Conservation (phyloP, 2,113 vertebrate genomes). For the Peromyscus polionotus region DNA sequence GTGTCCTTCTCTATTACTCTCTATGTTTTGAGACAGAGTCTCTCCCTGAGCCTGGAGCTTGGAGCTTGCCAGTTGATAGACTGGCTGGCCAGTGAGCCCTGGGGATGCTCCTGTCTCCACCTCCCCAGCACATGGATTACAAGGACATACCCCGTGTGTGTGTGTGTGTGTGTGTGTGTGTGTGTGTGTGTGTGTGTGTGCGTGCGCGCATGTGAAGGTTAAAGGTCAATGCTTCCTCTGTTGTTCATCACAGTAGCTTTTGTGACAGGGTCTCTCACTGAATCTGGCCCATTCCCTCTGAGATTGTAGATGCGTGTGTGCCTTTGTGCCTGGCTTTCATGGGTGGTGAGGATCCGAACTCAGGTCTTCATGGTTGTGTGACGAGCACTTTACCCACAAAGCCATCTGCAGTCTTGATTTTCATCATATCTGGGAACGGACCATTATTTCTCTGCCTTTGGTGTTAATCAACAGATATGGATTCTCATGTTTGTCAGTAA, state of each 20-base stretch:
- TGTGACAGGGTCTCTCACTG: no score
- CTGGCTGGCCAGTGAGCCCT: neutral
- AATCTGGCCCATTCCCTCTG: neutral
- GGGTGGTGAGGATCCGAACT: neutral
- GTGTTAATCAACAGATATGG: neutral
- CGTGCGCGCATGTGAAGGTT: neutral
- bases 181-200: neutral
- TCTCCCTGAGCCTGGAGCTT: neutral
- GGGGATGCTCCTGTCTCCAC: neutral
- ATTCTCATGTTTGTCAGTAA: neutral
- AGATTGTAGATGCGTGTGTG: neutral
- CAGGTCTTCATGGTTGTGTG: neutral
- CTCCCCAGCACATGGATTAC: neutral
- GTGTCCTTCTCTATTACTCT: neutral
- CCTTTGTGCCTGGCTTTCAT: neutral
- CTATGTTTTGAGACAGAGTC: neutral
- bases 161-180: neutral
- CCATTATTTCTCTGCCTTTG: neutral
- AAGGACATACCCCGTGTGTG: neutral
- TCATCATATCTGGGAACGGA: neutral
- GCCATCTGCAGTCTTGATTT: neutral
- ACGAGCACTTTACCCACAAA: neutral
- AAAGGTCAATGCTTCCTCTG: neutral
- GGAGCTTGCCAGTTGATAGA: neutral
- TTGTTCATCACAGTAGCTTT: no score